These are phyloP conservation scores for Drosophila ohnishii DNA, from an alignment of 1,140 invertebrate species.

Conservation along the genomic window DNA sequence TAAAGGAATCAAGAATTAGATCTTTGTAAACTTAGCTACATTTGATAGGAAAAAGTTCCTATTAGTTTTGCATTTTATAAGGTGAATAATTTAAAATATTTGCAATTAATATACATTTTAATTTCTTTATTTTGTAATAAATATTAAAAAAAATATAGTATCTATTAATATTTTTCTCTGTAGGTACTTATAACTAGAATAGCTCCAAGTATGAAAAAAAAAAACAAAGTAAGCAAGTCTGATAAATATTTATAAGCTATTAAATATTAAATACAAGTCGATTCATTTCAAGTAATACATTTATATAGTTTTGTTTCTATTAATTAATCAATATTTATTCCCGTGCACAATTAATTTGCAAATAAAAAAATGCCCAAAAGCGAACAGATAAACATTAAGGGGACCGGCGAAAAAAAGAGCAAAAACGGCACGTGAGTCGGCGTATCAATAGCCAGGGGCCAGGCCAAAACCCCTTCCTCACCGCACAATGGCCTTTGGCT, in stretches of 20 bases:
- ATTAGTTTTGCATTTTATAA: too few relatives aligned
- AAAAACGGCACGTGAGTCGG: constrained; percentile 53
- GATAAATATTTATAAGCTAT: constrained; percentile 11
- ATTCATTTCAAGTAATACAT: background rate
- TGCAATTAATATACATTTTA: too few relatives aligned
- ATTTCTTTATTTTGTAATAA: too few relatives aligned
- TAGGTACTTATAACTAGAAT: background rate
- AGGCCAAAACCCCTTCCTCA: constrained; percentile 15
- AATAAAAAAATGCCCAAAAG: constrained; percentile 37
- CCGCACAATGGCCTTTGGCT: constrained; percentile 33
- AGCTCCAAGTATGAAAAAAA: background rate
- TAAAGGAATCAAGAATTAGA: too few relatives aligned
- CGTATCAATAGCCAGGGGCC: constrained; percentile 45
- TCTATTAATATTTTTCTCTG: background rate
- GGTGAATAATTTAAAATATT: too few relatives aligned
- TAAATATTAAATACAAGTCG: background rate
- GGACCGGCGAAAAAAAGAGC: constrained; percentile 14
- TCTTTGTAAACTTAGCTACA: background rate
- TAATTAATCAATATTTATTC: background rate
- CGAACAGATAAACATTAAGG: constrained; percentile 24
- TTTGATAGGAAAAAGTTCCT: too few relatives aligned
- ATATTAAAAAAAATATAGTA: too few relatives aligned
- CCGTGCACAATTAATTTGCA: constrained; percentile 56
- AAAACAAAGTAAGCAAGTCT: background rate
- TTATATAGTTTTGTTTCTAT: background rate